Conservation (phyloP, 1,140 invertebrate species). For the Globodera rostochiensis region DNA sequence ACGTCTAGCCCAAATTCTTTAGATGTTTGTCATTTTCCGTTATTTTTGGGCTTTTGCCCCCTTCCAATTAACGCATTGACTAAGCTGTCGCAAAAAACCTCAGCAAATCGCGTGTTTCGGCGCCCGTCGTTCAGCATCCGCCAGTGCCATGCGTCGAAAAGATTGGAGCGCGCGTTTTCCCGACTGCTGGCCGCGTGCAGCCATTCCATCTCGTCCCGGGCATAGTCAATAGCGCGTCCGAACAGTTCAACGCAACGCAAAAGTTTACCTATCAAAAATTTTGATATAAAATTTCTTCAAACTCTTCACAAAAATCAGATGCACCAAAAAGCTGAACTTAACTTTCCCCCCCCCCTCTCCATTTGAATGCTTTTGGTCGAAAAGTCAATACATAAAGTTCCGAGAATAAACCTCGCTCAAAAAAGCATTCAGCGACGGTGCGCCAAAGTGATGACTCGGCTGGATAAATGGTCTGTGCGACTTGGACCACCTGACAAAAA, state of each 20-base stretch:
- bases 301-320: background rate
- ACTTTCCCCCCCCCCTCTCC: background rate
- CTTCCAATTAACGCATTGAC: background rate
- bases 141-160: constrained; percentile 42
- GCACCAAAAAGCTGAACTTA: background rate
- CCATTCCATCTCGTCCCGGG: constrained; percentile 32
- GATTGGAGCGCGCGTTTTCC: constrained; percentile 37
- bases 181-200: constrained; percentile 31
- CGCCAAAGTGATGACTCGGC: constrained; percentile 22
- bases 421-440: constrained; percentile 23
- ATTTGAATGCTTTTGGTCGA: constrained; percentile 10
- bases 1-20: no score
- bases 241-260: constrained; percentile 30
- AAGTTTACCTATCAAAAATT: constrained; percentile 30
- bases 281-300: background rate
- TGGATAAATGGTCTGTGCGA: constrained; percentile 21
- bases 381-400: background rate
- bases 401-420: background rate
- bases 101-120: constrained; percentile 26
- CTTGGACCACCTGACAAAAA: constrained; percentile 13
- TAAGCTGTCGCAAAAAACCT: constrained; percentile 11
- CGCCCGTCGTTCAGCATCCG: constrained; percentile 38
- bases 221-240: constrained; percentile 17
- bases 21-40: no score
- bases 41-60: background rate